Base-by-base conservation (phyloP, 1,140 invertebrate species). In the Drosophila repleta region DNA sequence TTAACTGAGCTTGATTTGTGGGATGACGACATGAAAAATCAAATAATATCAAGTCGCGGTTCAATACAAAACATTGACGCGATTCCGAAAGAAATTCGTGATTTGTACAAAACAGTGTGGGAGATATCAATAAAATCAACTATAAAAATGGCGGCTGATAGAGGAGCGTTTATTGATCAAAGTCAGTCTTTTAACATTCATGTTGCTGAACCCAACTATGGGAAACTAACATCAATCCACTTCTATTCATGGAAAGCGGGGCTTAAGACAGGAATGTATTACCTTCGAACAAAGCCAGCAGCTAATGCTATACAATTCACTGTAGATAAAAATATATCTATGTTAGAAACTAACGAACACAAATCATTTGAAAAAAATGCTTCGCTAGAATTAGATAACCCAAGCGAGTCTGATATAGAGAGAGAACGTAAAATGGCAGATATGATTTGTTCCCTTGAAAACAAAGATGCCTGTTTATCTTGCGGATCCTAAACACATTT, bases 231-330 rank as follows among this genome's bases (percentile, higher is more conserved):
- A 1, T 99, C 98, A 6, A 99, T 99, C 95, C 99, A 99, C 92
- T 99, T 99, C 92, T 97, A 98, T 92, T 97, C 96, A 0, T 99
- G 99, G 99, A 96, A 97, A 93, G 94, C 96, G 92, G 98, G 99
- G 6, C 93, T 99, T 11, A 99, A 99, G 93, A 99, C 99, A 26
- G 99, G 99, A 37, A 99, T 99, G 98, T 99, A 99, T 92, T 99
- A 99, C 92, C 93, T 99, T 63, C 94, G 99, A 26, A 99, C 98
- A 0, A 99, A 99, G 85, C 97, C 99, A 7, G 98, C 98, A 5
- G 98, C 97, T 2, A 96, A 98, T 90, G 97, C 98, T 6, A 97
- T 99, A 81, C 97, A 99, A 91, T 99, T 99, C 91, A 99, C 99
- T 11, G 97, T 99, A 0, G 98, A 99, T 91, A 99, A 99, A 90